These are phyloP conservation scores for Lysandra bellargus DNA, from an alignment of 2,888 invertebrate species.

Conservation along the genomic window DNA sequence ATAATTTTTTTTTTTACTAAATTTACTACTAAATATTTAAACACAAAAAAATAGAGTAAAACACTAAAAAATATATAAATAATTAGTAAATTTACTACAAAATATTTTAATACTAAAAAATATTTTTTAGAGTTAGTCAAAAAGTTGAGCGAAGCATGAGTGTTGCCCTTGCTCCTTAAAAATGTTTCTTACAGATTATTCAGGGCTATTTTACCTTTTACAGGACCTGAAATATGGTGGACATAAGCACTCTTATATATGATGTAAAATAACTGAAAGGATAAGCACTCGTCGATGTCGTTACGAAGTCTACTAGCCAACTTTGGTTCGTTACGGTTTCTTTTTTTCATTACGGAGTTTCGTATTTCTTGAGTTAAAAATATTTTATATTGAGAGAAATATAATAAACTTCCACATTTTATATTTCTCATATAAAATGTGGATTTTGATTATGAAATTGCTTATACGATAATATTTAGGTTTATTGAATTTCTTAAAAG, in stretches of 20 bases:
- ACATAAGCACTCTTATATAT: no score
- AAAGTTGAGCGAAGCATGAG: neutral
- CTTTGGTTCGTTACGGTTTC: conserved; percentile 3
- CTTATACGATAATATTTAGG: no score
- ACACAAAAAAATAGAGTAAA: no score
- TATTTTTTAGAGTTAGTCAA: no score
- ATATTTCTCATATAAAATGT: neutral
- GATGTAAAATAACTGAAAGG: neutral
- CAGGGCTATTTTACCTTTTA: no score
- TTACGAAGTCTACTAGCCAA: neutral
- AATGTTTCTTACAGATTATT: neutral
- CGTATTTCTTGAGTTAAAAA: neutral
- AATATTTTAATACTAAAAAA: no score
- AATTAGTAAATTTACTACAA: no score
- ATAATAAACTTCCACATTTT: neutral
- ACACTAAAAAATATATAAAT: no score
- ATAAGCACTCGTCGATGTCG: conserved; percentile 5
- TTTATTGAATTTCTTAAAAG: no score
- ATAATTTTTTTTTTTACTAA: no score
- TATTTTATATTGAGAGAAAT: neutral
- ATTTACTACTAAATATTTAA: no score
- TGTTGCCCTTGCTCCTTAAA: neutral
- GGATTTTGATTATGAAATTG: neutral
- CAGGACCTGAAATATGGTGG: no score
- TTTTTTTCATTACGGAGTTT: neutral